Percentiles rank a stretch among this genome's conserved stretches.
Evolutionary conservation across 2,113 vertebrate species (phyloP).

Genomic region (Monopterus albus): DNA sequence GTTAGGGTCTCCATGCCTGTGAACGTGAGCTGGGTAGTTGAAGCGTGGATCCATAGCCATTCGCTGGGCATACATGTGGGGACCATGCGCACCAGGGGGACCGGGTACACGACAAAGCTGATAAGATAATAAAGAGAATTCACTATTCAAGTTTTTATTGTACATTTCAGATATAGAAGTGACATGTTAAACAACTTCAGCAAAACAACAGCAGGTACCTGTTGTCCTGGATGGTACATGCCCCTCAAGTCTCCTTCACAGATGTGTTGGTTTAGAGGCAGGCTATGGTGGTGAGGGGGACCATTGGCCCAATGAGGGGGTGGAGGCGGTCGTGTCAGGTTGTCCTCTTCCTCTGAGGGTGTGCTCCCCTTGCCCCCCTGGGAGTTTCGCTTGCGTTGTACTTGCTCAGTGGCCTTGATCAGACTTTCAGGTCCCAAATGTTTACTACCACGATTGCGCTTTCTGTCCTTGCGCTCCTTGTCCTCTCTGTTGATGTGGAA

Average conservation of each 20-base stretch:
- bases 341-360: slow-evolving; percentile 59
- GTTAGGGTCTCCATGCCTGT: slow-evolving; percentile 83
- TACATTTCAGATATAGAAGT: not conserved
- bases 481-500: slow-evolving; percentile 90
- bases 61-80: slow-evolving; percentile 84
- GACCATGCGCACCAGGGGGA: slow-evolving; percentile 75
- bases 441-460: slow-evolving; percentile 81
- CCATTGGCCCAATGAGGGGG: slow-evolving; percentile 72
- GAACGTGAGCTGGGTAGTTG: slow-evolving; percentile 83
- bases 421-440: slow-evolving; percentile 82
- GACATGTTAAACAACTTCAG: too few relatives aligned
- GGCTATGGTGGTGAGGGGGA: slow-evolving; percentile 72
- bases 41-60: slow-evolving; percentile 83
- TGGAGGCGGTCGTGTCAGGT: slow-evolving; percentile 56
- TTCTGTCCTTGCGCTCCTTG: slow-evolving; percentile 89
- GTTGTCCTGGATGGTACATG: slow-evolving; percentile 76
- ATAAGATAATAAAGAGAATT: not conserved
- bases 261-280: slow-evolving; percentile 71
- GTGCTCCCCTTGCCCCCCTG: slow-evolving; percentile 78
- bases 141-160: not conserved
- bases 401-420: slow-evolving; percentile 84
- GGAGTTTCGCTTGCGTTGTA: slow-evolving; percentile 79
- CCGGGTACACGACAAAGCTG: slow-evolving; percentile 77
- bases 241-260: slow-evolving; percentile 46
- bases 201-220: slow-evolving; percentile 58